These are phyloP conservation scores for Volucella inanis DNA, from an alignment of 2,888 invertebrate species.

Conservation along the genomic window DNA sequence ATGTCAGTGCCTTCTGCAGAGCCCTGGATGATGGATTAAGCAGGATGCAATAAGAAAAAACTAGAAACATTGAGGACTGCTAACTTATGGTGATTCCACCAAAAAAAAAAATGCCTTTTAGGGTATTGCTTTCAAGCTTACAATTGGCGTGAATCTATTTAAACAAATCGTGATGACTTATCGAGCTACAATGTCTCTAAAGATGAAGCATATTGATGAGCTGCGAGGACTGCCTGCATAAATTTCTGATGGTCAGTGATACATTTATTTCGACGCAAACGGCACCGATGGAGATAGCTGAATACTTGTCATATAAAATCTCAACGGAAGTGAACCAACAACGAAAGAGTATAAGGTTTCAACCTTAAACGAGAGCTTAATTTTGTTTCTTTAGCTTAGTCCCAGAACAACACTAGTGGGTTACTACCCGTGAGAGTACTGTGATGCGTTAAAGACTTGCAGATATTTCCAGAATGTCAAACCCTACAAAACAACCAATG, in stretches of 20 bases:
- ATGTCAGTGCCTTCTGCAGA: constrained; percentile 86
- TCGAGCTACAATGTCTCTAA: constrained; percentile 85
- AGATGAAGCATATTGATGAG: constrained; percentile 85
- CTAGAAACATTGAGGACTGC: constrained; percentile 75
- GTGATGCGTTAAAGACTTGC: constrained; percentile 81
- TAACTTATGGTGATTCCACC: constrained; percentile 81
- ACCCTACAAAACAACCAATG: constrained; percentile 76
- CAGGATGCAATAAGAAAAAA: constrained; percentile 82
- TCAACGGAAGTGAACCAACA: constrained; percentile 82
- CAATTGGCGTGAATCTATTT: constrained; percentile 84
- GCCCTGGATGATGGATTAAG: constrained; percentile 84
- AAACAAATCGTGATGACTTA: constrained; percentile 85
- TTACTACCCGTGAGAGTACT: constrained; percentile 83
- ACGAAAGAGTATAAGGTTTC: constrained; percentile 79
- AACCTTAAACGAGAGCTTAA: constrained; percentile 84
- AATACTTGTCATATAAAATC: constrained; percentile 85
- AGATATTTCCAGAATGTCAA: constrained; percentile 81
- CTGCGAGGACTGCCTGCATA: constrained; percentile 84
- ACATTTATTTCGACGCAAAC: constrained; percentile 85
- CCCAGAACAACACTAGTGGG: constrained; percentile 84
- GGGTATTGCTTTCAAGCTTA: constrained; percentile 84
- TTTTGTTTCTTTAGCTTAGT: constrained; percentile 84
- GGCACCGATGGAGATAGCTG: constrained; percentile 84
- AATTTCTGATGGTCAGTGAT: constrained; percentile 86
- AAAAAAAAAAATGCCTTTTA: constrained; percentile 83